A percentile compares a stretch with the other conserved stretches of the same genome.
Conservation (phyloP, 2,113 vertebrate genomes). For the Phalacrocorax pelagicus region DNA sequence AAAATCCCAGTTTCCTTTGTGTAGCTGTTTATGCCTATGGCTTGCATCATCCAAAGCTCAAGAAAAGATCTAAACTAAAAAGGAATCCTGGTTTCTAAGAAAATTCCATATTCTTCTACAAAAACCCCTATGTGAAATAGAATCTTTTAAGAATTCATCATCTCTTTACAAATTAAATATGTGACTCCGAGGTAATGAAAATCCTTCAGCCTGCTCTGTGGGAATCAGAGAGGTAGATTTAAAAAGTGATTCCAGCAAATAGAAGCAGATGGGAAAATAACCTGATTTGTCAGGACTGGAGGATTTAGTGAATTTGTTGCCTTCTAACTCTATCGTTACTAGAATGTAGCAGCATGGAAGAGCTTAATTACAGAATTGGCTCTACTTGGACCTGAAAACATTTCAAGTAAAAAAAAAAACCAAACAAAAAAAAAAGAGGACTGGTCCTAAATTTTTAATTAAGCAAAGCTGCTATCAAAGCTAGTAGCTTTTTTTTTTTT, state of each 20-base stretch:
- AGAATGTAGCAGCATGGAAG: not conserved
- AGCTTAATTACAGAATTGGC: constrained; percentile 24
- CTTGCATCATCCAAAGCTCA: constrained; percentile 55
- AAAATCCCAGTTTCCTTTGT: constrained; percentile 70
- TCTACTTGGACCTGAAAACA: constrained; percentile 25
- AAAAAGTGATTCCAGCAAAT: constrained; percentile 10
- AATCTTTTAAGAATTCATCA: not conserved
- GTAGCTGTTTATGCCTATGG: constrained; percentile 47
- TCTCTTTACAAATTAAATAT: not conserved
- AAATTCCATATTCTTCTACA: constrained; percentile 4
- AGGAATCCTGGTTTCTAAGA: constrained; percentile 26
- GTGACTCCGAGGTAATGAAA: not conserved
- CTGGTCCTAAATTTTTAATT: constrained; percentile 15
- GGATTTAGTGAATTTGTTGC: constrained; percentile 38
- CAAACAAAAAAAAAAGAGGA: not conserved
- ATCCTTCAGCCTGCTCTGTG: constrained; percentile 15
- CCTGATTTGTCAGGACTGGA: constrained; percentile 23
- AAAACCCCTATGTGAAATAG: not conserved
- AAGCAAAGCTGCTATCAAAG: not conserved
- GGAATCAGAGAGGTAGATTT: not conserved
- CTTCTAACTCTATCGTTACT: not conserved
- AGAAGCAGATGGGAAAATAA: constrained; percentile 48
- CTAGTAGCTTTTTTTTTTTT: not conserved
- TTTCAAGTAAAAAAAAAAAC: not conserved
- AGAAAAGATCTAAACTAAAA: constrained; percentile 47